Evolutionary conservation across 2,113 vertebrate genomes (phyloP).

Genomic region (Vicugna pacos): DNA sequence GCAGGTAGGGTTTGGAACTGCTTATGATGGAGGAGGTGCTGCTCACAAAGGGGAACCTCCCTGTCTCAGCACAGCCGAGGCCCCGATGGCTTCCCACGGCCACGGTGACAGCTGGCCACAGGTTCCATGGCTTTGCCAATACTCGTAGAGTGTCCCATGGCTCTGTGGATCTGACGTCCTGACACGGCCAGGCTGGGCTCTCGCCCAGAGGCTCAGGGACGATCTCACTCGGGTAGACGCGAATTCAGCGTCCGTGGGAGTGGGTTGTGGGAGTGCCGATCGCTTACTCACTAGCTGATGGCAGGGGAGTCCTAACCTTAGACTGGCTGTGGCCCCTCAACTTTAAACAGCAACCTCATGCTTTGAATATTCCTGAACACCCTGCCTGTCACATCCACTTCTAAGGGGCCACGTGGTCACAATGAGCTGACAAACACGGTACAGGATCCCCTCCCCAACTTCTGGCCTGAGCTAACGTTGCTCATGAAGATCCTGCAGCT

Average conservation of each 20-base stretch:
- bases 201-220: background rate
- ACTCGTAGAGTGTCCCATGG: rapidly evolving
- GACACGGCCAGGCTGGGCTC: rapidly evolving
- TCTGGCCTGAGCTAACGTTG: no score
- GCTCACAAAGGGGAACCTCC: background rate
- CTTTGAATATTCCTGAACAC: background rate
- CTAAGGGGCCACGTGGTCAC: background rate
- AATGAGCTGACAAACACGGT: rapidly evolving
- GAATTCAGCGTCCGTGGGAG: background rate
- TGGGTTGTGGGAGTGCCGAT: background rate
- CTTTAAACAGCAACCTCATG: background rate
- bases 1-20: constrained; percentile 76
- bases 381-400: background rate
- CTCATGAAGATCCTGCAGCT: no score
- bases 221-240: background rate
- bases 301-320: background rate
- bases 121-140: background rate
- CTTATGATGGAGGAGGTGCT: constrained; percentile 76
- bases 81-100: background rate
- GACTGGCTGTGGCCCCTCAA: rapidly evolving
- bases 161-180: background rate
- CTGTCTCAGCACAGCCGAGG: background rate
- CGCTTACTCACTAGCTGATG: background rate
- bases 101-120: background rate
- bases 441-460: no score